phyloP scores from a whole-genome alignment of 2,888 invertebrate species.

The Tinea trinotella region DNA sequence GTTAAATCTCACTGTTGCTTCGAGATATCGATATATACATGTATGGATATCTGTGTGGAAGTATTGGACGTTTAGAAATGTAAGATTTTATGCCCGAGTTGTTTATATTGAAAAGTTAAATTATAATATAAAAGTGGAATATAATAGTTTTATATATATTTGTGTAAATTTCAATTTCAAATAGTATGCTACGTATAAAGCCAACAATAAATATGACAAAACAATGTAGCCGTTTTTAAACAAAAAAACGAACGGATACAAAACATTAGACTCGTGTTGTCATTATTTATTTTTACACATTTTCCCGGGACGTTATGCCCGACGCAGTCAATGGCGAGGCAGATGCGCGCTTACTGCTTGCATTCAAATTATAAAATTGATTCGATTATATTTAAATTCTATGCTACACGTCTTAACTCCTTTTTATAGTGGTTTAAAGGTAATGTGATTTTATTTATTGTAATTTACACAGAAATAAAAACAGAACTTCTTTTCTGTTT shows the following conservation, averaged over 20 bases:
- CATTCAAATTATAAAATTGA: not conserved
- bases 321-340: slow-evolving; percentile 2
- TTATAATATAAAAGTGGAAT: too few relatives aligned
- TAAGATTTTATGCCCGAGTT: too few relatives aligned
- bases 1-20: too few relatives aligned
- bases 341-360: slow-evolving; percentile 1
- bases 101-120: too few relatives aligned
- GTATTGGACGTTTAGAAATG: too few relatives aligned
- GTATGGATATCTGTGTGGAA: too few relatives aligned
- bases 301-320: slow-evolving; percentile 16
- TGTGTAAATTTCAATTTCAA: too few relatives aligned
- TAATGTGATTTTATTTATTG: not conserved
- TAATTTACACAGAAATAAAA: too few relatives aligned
- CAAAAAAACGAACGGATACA: slow-evolving; percentile 9
- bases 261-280: slow-evolving; percentile 13
- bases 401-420: not conserved
- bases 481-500: too few relatives aligned
- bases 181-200: too few relatives aligned
- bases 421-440: not conserved
- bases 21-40: too few relatives aligned
- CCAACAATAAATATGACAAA: not conserved
- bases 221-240: not conserved
- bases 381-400: not conserved
- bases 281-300: slow-evolving; percentile 20
- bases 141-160: too few relatives aligned